Base-by-base conservation (phyloP, 92 coral and sea anemone genomes). In the Paramuricea clavata region DNA sequence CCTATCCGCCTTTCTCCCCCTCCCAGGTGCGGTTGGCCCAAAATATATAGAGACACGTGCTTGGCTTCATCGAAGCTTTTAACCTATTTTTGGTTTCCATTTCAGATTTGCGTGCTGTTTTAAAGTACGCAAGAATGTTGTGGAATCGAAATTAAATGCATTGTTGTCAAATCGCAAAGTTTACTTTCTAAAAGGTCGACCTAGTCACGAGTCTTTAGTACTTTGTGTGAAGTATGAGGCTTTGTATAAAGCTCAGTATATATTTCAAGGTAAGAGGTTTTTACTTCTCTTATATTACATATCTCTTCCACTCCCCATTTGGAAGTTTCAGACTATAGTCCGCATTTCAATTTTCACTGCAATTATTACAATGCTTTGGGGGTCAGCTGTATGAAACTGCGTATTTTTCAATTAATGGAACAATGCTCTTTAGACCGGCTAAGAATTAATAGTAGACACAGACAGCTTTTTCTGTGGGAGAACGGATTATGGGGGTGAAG, bases 181-280 rank as follows among this genome's bases (percentile, higher is more conserved):
- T 41, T 90, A 91, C 86, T 81, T 95, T 59, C 90, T 95, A 91
- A 95, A 49, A 77, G 98, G 98, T 6, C 87, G 90, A 25, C 98
- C 98, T 1, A 32, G 89, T 28, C 86, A 88, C 49, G 94, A 94
- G 28, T 69, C 95, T 69, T 91, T 95, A 41, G 91, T 92, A 10
- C 89, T 95, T 35, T 87, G 86, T 12, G 84, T 91, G n/a, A 71
- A 76, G 74, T 93, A 91, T 42, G 76, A 83, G 62, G 79, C 88
- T 69, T 47, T 95, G 56, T 94, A 89, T 90, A 92, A 94, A 77
- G 94, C 97, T 19, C 92, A 91, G 83, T 85, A 92, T 82, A 89
- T 82, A 22, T 85, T 78, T 35, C 78, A 88, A 82, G 97, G 98
- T 90, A 62, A 65, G 93, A 57, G 17, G 23, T 44, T 35, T 69